Base-by-base conservation (phyloP, 2,888 invertebrate genomes). In the Caenorhabditis auriculariae region DNA sequence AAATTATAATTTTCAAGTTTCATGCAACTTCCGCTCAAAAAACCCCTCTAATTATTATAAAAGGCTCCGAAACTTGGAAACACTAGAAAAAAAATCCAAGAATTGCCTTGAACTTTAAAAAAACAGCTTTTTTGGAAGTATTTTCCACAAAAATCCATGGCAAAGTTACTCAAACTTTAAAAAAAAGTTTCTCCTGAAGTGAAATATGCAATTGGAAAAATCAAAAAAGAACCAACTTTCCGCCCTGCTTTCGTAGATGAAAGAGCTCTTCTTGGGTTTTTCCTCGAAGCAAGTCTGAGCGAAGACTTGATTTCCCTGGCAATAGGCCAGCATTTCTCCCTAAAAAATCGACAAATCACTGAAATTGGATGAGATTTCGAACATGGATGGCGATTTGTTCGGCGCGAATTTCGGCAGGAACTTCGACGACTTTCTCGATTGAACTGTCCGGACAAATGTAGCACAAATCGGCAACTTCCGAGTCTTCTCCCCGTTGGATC, bases 401-500 rank as follows among this genome's bases (percentile, higher is more conserved):
- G 51, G 44, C 48, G 21, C 47, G 27, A 2, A 51, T 9, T 2
- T 35, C 19, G 2, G 35, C 24, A 29, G 61, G 61, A 19, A 61
- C 48, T 44, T 57, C 39, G 4, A 50, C 19, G 26, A 61, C 54
- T 35, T 50, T 57, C n/a, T 54, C 54, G 12, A 61, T n/a, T 2
- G 61, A 57, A 19, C 61, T 49, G 35, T 60, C 51, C 15, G 55
- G 43, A 12, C 50, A 29, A n/a, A 29, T 48, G 4, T 47, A 44
- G 26, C 57, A 53, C 5, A 60, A 39, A n/a, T 60, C 55, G 29
- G 37, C 21, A 15, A 29, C 21, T 38, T 44, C 28, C 15, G 49
- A 26, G 15, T 41, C 38, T 19, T 44, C 45, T 26, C 54, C 57
- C 24, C n/a, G n/a, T n/a, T 41, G 35, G 32, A 61, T 44, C 24